Conservation (phyloP, 2,797 vertebrate genomes). For the Helarctos malayanus region DNA sequence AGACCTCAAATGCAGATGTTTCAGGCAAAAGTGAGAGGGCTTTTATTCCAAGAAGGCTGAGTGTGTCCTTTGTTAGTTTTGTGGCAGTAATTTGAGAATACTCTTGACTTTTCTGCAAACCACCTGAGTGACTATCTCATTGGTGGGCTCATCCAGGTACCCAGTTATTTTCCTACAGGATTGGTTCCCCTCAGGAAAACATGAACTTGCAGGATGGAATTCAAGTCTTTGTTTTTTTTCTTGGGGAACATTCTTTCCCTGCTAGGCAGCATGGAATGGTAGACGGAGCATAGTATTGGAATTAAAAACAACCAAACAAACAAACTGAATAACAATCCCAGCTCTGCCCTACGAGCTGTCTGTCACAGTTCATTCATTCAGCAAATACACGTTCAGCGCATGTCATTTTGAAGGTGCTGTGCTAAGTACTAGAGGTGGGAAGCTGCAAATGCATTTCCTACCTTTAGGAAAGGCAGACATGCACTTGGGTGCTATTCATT, state of each 20-base stretch:
- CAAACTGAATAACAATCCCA: neutral
- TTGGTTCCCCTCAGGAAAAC: neutral
- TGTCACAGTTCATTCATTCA: neutral
- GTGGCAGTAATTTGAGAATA: neutral
- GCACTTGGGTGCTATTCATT: neutral
- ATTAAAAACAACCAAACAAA: neutral
- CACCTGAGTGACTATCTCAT: neutral
- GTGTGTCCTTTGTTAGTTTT: neutral
- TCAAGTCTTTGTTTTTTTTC: neutral
- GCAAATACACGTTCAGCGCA: neutral
- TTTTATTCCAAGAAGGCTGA: neutral
- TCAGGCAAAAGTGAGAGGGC: neutral
- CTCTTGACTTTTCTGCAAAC: neutral
- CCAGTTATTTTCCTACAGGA: slow-evolving; percentile 4
- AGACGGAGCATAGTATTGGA: neutral
- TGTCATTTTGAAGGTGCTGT: neutral
- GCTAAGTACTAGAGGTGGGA: neutral
- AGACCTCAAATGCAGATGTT: neutral
- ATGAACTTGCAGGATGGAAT: neutral
- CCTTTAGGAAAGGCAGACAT: neutral
- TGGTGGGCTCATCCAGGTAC: neutral
- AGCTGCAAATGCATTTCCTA: neutral
- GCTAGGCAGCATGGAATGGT: neutral
- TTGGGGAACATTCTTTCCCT: neutral
- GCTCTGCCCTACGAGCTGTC: neutral